Conservation (phyloP, 2,888 invertebrate genomes). For the Adela reaumurella region DNA sequence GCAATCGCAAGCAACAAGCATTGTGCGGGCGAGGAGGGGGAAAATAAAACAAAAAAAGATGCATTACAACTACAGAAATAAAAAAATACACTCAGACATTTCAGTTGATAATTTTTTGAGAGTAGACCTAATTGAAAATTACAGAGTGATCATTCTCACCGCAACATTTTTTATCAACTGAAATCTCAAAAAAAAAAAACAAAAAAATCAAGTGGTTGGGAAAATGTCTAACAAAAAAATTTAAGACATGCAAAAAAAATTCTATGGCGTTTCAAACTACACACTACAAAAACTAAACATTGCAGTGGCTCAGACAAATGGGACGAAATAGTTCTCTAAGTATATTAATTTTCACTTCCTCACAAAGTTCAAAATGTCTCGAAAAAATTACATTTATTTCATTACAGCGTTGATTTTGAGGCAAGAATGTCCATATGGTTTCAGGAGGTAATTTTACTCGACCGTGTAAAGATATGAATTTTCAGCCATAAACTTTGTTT, state of each 20-base stretch:
- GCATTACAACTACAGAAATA: constrained; percentile 55
- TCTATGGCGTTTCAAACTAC: background rate
- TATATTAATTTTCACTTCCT: too few species aligned
- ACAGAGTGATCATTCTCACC: background rate
- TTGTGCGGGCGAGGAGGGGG: constrained; percentile 34
- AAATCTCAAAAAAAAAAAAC: constrained; percentile 13
- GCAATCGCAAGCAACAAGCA: constrained; percentile 54
- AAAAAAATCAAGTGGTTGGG: constrained; percentile 45
- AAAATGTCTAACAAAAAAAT: constrained; percentile 50
- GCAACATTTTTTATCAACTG: background rate
- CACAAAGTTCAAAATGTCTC: too few species aligned
- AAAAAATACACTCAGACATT: constrained; percentile 16
- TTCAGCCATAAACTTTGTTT: too few species aligned
- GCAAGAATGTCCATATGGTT: too few species aligned
- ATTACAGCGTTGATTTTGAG: too few species aligned
- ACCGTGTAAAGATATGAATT: too few species aligned
- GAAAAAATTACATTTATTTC: too few species aligned
- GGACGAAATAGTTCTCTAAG: too few species aligned
- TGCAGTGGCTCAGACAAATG: too few species aligned
- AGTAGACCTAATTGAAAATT: background rate
- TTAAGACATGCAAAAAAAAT: constrained; percentile 9
- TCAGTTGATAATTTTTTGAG: background rate
- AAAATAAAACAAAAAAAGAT: constrained; percentile 32
- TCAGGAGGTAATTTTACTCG: too few species aligned
- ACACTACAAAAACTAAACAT: too few species aligned